These are phyloP conservation scores for Aspidiotus destructor DNA, from an alignment of 2,888 invertebrate genomes.

Conservation along the genomic window DNA sequence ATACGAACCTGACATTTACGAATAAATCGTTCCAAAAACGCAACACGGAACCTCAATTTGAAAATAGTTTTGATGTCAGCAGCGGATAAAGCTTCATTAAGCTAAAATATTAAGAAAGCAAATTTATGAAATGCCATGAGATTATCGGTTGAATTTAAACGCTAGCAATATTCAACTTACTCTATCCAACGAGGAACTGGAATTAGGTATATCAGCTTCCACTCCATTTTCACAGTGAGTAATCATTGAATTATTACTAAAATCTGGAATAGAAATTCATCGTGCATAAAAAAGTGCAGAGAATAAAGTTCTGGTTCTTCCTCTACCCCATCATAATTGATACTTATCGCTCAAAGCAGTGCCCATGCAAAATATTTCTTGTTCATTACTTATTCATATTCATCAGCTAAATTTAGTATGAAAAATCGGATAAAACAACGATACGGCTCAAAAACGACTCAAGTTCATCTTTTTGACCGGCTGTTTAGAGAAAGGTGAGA, in stretches of 20 bases:
- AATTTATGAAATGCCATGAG: not conserved
- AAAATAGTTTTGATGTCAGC: conserved; percentile 15
- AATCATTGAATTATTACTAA: conserved; percentile 18
- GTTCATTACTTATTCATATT: too few relatives aligned
- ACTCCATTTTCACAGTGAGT: conserved; percentile 20
- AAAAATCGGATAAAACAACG: too few relatives aligned
- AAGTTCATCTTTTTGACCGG: too few relatives aligned
- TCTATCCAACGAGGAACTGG: conserved; percentile 24
- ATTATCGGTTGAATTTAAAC: not conserved
- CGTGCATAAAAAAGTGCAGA: not conserved
- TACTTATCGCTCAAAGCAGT: too few relatives aligned
- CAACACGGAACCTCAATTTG: conserved; percentile 8
- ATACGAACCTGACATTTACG: conserved; percentile 19
- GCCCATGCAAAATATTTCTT: too few relatives aligned
- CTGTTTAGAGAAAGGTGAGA: too few relatives aligned
- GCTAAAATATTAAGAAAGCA: not conserved
- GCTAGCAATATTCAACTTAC: conserved; percentile 12
- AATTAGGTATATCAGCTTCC: conserved; percentile 25
- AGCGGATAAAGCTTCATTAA: conserved; percentile 30
- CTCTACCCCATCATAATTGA: too few relatives aligned
- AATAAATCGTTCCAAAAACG: conserved; percentile 20
- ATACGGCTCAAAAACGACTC: too few relatives aligned
- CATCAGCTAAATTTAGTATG: too few relatives aligned
- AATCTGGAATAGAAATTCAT: not conserved
- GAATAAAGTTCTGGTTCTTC: too few relatives aligned